These are phyloP conservation scores for Uria lomvia DNA, from an alignment of 2,113 vertebrate genomes.

Conservation along the genomic window DNA sequence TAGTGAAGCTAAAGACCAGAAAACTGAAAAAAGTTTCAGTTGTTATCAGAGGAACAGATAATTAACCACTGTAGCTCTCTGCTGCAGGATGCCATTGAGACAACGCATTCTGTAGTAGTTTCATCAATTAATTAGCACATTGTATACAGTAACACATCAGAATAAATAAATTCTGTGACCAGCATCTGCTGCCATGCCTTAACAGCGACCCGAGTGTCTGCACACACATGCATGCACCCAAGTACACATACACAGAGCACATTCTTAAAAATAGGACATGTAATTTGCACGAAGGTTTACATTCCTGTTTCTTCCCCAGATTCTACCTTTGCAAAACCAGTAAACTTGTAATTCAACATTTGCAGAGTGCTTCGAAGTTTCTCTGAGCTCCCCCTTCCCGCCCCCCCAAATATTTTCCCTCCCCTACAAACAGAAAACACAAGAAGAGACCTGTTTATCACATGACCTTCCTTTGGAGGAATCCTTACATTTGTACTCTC, in stretches of 20 bases:
- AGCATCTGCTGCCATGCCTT: background rate
- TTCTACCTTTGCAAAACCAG: background rate
- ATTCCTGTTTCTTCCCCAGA: background rate
- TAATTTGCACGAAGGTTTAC: background rate
- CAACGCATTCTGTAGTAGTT: background rate
- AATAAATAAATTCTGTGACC: background rate
- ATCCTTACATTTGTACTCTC: background rate
- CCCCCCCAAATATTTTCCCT: background rate
- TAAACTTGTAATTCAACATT: background rate
- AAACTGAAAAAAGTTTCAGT: background rate
- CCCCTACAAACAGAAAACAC: constrained; percentile 11
- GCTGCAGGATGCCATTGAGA: background rate
- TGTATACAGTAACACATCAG: background rate
- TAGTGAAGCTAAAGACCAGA: background rate
- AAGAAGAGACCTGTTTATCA: constrained; percentile 51
- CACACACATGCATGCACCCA: background rate
- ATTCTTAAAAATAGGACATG: background rate
- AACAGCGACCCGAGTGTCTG: background rate
- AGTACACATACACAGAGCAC: background rate
- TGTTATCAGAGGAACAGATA: background rate
- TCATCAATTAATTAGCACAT: background rate
- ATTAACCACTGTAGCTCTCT: background rate
- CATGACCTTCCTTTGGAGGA: background rate
- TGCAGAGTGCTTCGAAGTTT: background rate
- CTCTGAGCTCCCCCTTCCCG: background rate